Conservation (phyloP, 2,888 invertebrate species). For the Chydorus sphaericus region DNA sequence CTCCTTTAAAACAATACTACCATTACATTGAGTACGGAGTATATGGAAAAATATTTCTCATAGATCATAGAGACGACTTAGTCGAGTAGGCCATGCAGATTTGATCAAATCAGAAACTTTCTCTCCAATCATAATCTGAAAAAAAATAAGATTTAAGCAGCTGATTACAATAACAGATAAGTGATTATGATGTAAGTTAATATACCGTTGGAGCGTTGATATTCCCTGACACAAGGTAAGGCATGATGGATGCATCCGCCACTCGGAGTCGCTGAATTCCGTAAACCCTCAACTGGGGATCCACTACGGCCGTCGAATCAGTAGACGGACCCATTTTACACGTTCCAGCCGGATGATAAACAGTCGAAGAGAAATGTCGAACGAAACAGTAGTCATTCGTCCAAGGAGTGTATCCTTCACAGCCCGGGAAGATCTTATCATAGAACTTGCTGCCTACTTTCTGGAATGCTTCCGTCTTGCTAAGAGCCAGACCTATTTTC, state of each 20-base stretch:
- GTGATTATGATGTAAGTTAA: conserved; percentile 50
- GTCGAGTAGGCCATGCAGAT: conserved; percentile 29
- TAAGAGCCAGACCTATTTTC: conserved; percentile 53
- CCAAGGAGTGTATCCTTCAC: conserved; percentile 55
- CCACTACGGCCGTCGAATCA: conserved; percentile 42
- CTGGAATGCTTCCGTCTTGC: conserved; percentile 45
- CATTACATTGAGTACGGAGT: too few species aligned
- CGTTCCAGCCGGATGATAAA: conserved; percentile 45
- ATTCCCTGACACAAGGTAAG: conserved; percentile 45
- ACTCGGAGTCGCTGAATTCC: conserved; percentile 49
- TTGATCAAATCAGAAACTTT: conserved; percentile 50
- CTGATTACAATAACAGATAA: too few species aligned
- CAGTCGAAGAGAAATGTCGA: conserved; percentile 58
- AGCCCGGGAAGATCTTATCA: conserved; percentile 59
- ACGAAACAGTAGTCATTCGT: conserved; percentile 64
- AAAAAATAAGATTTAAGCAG: background rate
- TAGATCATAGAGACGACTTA: too few species aligned
- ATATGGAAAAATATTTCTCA: too few species aligned
- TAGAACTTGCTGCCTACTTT: conserved; percentile 64
- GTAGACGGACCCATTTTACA: conserved; percentile 52
- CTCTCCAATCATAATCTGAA: conserved; percentile 44
- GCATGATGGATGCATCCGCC: conserved; percentile 54
- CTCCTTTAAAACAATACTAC: too few species aligned
- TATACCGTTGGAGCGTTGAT: conserved; percentile 50
- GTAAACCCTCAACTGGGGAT: conserved; percentile 45